Evolutionary conservation across 2,113 vertebrate genomes (phyloP), one percentile per base, ranked within the genome.

Genomic region (Eurystomus gularis): DNA sequence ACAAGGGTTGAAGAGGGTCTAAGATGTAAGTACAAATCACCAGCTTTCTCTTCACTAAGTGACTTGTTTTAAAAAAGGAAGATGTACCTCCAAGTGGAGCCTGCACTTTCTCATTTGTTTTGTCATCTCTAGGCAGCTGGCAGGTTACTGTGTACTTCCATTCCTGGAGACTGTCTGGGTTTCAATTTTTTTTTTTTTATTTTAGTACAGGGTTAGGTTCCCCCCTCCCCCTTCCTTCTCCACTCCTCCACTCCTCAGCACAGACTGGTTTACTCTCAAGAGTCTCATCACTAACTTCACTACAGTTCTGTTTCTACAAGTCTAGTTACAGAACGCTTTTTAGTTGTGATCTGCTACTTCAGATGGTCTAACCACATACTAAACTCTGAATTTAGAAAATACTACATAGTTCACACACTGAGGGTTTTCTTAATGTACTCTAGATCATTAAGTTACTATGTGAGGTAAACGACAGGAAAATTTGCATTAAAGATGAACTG

Each of bases 1-100:
- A 95, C 96, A 93, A 42, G 42, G 71, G 84, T 94, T 93, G 86
- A 83, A 86, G 97, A 95, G 84, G 86, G 90, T 76, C 90, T 71
- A 66, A 73, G 44, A 54, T 92, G 9, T 70, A 90, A 96, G 93
- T 89, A 97, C 69, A 97, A 88, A 97, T 95, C 94, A 90, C 82
- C 90, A 92, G 39, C 84, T 94, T 94, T 58, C 54, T 96, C 82
- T 91, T 96, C 88, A 90, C 57, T 77, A 92, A 96, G 85, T 91
- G 75, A 88, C 65, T 87, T 91, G 19, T 93, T 91, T 86, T 69
- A 25, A 39, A 46, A 92, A 79, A 94, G 90, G 86, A 94, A 77
- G 90, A 71, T 28, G 24, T 68, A 46, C 58, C 52, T 97, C 49
- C 52, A 69, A 75, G 61, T 52, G 79, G 40, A 78, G 46, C 57